phyloP scores from a whole-genome alignment of 2,113 vertebrate species.

The Clupea harengus region DNA sequence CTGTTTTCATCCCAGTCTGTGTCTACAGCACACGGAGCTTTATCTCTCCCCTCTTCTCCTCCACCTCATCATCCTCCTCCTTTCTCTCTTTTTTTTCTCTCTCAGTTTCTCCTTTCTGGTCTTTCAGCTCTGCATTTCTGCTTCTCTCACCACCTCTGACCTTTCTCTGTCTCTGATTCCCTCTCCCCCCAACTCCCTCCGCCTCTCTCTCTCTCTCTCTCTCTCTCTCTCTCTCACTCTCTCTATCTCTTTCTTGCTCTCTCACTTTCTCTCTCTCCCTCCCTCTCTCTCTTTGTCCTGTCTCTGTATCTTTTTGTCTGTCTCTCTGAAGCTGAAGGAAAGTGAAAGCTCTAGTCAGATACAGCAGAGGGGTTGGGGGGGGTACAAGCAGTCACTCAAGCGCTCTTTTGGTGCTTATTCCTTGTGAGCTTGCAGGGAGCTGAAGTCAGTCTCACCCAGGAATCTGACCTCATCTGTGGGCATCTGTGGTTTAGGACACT shows the following conservation, averaged over 20 bases:
- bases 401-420: background rate
- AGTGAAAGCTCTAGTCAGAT: background rate
- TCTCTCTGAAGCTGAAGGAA: background rate
- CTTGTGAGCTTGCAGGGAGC: background rate
- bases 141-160: background rate
- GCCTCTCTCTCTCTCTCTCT: background rate
- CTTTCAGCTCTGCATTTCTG: background rate
- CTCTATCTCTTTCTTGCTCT: background rate
- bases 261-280: background rate
- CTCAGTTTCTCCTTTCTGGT: no score
- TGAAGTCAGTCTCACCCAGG: background rate
- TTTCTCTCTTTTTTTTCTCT: background rate
- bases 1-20: background rate
- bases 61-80: background rate
- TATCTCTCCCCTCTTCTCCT: background rate
- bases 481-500: background rate
- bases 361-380: background rate
- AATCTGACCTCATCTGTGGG: background rate
- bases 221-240: background rate
- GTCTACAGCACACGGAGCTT: background rate
- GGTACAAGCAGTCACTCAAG: background rate
- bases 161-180: background rate
- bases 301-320: slow-evolving; percentile 11
- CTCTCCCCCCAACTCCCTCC: background rate
- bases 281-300: background rate